phyloP scores from a whole-genome alignment of 2,797 vertebrate genomes.

The Sebastes ruberrimus region DNA sequence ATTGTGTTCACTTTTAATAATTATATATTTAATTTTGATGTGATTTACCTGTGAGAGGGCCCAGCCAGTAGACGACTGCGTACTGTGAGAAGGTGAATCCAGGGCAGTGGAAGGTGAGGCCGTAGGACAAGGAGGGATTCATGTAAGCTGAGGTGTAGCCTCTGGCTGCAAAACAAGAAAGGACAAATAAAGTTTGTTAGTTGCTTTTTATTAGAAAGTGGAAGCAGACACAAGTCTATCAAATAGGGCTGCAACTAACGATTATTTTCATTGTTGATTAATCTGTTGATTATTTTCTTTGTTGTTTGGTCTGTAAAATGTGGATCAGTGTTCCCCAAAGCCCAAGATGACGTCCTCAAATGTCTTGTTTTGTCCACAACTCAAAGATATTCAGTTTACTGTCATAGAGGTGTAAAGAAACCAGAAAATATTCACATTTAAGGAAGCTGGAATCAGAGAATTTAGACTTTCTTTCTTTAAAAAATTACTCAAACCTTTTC shows the following conservation, averaged over 20 bases:
- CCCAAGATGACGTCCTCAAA: too few species aligned
- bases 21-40: not conserved
- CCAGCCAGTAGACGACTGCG: slow-evolving; percentile 88
- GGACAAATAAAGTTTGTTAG: not conserved
- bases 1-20: not conserved
- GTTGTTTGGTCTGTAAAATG: too few species aligned
- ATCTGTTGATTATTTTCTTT: too few species aligned
- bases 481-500: too few species aligned
- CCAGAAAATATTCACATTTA: too few species aligned
- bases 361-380: too few species aligned
- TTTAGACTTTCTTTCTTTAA: too few species aligned
- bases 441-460: too few species aligned
- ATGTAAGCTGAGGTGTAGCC: slow-evolving; percentile 86
- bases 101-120: slow-evolving; percentile 87
- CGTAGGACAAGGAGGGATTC: slow-evolving; percentile 88
- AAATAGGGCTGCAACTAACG: not conserved
- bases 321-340: too few species aligned
- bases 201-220: not conserved
- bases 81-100: slow-evolving; percentile 86
- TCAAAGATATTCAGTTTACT: too few species aligned
- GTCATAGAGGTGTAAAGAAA: too few species aligned
- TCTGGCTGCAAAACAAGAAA: slow-evolving; percentile 73
- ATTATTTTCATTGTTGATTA: too few species aligned
- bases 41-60: slow-evolving; percentile 84
- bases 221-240: not conserved